Evolutionary conservation across 92 coral and sea anemone genomes (phyloP).

Genomic region (Epizoanthus rinbou): DNA sequence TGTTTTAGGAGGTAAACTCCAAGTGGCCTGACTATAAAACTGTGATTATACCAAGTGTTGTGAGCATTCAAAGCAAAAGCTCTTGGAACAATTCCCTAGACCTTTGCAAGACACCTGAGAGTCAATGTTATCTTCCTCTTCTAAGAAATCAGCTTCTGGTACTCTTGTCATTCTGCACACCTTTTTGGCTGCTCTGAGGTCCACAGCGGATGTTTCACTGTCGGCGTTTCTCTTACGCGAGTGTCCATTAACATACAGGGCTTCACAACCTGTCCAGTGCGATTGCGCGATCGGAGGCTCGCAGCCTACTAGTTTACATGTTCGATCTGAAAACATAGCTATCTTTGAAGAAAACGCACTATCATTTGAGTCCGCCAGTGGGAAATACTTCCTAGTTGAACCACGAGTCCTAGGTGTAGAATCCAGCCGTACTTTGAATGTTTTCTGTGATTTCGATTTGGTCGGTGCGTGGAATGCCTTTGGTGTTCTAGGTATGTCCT

Average conservation of each 20-base stretch:
- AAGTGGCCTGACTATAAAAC: not conserved
- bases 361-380: no score
- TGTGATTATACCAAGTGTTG: not conserved
- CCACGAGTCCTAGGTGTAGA: no score
- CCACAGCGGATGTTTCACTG: not conserved
- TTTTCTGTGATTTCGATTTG: no score
- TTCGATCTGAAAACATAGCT: not conserved
- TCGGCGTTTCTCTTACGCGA: constrained; percentile 38
- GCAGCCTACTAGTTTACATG: not conserved
- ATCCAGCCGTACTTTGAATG: no score
- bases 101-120: not conserved
- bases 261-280: not conserved
- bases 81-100: constrained; percentile 8
- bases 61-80: constrained; percentile 28
- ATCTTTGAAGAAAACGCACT: not conserved
- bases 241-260: not conserved
- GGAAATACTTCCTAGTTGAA: no score
- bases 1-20: no score
- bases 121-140: not conserved
- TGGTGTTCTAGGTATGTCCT: no score
- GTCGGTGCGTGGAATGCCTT: no score
- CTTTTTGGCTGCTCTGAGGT: constrained; percentile 10
- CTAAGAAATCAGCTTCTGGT: not conserved
- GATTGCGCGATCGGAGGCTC: not conserved
- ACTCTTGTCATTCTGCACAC: not conserved